Base-by-base conservation (phyloP, 2,797 vertebrate species). In the Sebastes hubbsi region DNA sequence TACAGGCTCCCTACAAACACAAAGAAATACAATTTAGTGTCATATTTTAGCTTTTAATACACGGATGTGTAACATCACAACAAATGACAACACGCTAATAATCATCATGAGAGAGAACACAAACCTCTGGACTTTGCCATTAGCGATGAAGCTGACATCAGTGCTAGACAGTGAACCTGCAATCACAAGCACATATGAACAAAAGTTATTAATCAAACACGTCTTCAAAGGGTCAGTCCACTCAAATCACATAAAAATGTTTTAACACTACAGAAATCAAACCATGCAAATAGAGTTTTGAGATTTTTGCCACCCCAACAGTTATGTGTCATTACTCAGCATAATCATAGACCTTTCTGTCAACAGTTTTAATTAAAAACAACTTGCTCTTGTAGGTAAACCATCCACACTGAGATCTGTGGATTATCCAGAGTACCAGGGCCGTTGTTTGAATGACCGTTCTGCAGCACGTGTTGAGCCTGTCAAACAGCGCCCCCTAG, bases 101-200 rank as follows among this genome's bases (percentile, higher is more conserved):
- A 60, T 11, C 5, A 61, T n/a, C 2, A 54, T 3, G 0, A 10
- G 7, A 62, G 4, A 13, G 16, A 54, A 71, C 24, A 92, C 94
- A 18, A 54, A 96, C 95, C 95, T 95, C 70, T 88, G 91, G 67
- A 78, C 77, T 69, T 84, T 90, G 72, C 87, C 81, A 3, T 89
- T 94, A 59, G 88, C 4, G 56, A 90, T 79, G 30, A 92, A 83
- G 67, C 91, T 91, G 86, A 94, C 79, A 2, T 95, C 94, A 42
- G 88, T 81, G 89, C 67, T 94, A 4, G 92, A 93, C 73, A 92
- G 83, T 1, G 93, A 94, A 20, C 94, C 95, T 96, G 83, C 8
- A 84, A 82, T 22, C 29, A 84, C 20, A 80, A 59, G 8, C 29
- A 72, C 2, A 56, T 6, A 66, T 22, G 7, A 38, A 49, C 29